Evolutionary conservation across 2,888 invertebrate species (phyloP).

Genomic region (Lomographa bimaculata): DNA sequence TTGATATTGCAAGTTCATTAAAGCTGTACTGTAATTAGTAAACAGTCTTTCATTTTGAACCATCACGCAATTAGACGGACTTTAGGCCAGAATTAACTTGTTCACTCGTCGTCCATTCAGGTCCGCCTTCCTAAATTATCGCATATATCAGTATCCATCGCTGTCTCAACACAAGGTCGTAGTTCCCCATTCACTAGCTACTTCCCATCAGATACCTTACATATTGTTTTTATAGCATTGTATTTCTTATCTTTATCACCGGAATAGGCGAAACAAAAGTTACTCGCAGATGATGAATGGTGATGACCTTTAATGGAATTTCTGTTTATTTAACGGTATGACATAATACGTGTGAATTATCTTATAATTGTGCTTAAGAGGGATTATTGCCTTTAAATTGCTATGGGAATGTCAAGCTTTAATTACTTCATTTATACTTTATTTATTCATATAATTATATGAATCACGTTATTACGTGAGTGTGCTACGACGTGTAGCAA

Average conservation of each 20-base stretch:
- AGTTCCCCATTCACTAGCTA: slow-evolving; percentile 34
- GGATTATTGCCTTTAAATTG: slow-evolving; percentile 11
- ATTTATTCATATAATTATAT: no score
- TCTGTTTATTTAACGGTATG: slow-evolving; percentile 25
- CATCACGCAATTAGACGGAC: no score
- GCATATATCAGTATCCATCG: slow-evolving; percentile 28
- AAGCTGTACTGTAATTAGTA: no score
- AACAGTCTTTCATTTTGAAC: no score
- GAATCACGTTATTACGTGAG: no score
- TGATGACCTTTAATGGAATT: slow-evolving; percentile 22
- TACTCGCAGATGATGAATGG: no score
- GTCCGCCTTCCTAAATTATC: slow-evolving; percentile 2
- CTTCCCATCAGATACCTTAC: slow-evolving; percentile 39
- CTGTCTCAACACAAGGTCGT: slow-evolving; percentile 39
- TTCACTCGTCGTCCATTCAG: no score
- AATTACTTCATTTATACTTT: no score
- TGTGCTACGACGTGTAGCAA: no score
- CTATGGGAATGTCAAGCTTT: slow-evolving; percentile 14
- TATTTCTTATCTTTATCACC: slow-evolving; percentile 10
- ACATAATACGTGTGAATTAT: slow-evolving; percentile 30
- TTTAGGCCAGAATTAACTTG: no score
- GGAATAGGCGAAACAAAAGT: slow-evolving; percentile 11
- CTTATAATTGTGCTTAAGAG: slow-evolving; percentile 10
- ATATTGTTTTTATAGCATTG: slow-evolving; percentile 24
- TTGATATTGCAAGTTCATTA: no score